Evolutionary conservation across 2,888 invertebrate species (phyloP).

Genomic region (Trimorus sp.): DNA sequence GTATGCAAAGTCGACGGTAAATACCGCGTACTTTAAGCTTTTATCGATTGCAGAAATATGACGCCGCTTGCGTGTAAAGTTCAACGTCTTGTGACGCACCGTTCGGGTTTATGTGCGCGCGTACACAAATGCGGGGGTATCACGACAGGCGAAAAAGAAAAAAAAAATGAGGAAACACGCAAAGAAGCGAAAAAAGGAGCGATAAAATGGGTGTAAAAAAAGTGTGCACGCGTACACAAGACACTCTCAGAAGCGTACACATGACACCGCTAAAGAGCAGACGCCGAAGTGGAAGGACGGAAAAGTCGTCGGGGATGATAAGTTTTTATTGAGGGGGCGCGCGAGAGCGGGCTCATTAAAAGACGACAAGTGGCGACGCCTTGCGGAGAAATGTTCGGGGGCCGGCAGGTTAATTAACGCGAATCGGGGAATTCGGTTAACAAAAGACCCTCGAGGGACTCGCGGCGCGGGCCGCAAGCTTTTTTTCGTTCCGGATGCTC

Average conservation of each 20-base stretch:
- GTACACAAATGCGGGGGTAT: constrained; percentile 8
- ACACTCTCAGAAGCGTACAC: constrained; percentile 36
- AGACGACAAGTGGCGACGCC: constrained; percentile 1
- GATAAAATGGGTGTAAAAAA: constrained; percentile 23
- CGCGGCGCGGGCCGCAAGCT: no score
- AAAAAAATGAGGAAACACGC: no score
- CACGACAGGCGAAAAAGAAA: not conserved
- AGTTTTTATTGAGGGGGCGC: constrained; percentile 62
- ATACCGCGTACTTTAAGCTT: constrained; percentile 58
- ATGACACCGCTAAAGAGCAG: constrained; percentile 41
- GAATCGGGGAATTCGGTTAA: no score
- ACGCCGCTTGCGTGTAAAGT: constrained; percentile 67
- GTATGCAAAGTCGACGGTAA: constrained; percentile 59
- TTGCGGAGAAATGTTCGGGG: no score
- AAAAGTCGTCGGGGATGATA: constrained; percentile 57
- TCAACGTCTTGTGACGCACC: constrained; percentile 70
- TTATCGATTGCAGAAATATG: constrained; percentile 68
- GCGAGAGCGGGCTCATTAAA: constrained; percentile 55
- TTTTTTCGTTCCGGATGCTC: no score
- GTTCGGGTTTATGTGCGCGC: constrained; percentile 20
- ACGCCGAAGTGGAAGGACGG: constrained; percentile 37
- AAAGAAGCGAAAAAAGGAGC: not conserved
- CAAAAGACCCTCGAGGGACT: no score
- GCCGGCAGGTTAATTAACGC: no score
- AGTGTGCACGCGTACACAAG: constrained; percentile 25